Base-by-base conservation (phyloP, 2,888 invertebrate genomes). In the Lepas anatifera region DNA sequence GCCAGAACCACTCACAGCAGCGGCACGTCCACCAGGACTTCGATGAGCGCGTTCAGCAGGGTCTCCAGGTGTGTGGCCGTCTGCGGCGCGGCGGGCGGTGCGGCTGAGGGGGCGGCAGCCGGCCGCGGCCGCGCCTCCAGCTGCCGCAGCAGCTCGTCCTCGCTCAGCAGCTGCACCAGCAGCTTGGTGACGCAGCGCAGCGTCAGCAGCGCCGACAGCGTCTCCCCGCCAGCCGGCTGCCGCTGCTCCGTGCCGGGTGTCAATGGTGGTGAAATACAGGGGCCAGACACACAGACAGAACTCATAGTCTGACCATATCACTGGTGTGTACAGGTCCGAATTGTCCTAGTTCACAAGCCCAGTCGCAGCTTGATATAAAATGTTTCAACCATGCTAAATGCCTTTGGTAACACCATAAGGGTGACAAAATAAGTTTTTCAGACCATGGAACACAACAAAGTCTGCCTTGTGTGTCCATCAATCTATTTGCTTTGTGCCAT, bases 21-120 rank as follows among this genome's bases (percentile, higher is more conserved):
- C 16, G 73, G 73, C 46, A 73, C 71, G 70, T 73, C 73, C 64
- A 72, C 72, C 63, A 73, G 70, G 27, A 72, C 70, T 46, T 73
- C 71, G 39, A 73, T 71, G n/a, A 72, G 43, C 29, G 71, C 70
- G 29, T 68, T 70, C 66, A 73, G 52, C 70, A 73, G 69, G 25
- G 71, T 70, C 39, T 72, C 71, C 37, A 73, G 72, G 25, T 71
- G 70, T 18, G 32, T 32, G 58, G 18, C 32, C 6, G 58, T 29
- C 32, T 18, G 32, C 22, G 29, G 13, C 1, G 29, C 3, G 27
- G 52, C 6, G n/a, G n/a, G n/a, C 27, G 27, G 29, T 3, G 22
- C 52, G 13, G 52, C 52, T n/a, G n/a, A n/a, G 25, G 52, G 3
- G 11, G 13, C 13, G 13, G 29, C 27, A 3, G 52, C 52, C 13